Evolutionary conservation across 1,140 invertebrate genomes (phyloP), one percentile per base, ranked within the genome.

Genomic region (Diachasma alloeum): DNA sequence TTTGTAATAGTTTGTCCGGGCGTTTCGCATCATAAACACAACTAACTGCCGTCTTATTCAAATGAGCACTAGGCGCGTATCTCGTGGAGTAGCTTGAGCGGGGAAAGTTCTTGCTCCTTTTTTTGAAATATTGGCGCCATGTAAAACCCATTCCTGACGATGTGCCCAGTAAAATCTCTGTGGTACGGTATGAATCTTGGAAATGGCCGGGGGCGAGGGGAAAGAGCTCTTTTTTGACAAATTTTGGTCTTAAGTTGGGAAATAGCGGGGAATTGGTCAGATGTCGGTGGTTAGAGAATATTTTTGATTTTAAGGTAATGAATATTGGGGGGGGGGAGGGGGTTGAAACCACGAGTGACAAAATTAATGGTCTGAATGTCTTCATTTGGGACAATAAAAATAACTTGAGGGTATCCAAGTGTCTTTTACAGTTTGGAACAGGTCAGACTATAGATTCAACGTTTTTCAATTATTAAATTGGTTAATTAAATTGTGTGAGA

Each of bases 31-130:
- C 82, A 83, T 88, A 87, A 89, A 89, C 85, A 86, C 82, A 81
- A 87, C 85, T 86, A 88, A 87, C 83, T 85, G 86, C 86, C 81
- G 83, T 86, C 86, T 88, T 88, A 89, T 89, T 89, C 86, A 88
- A 88, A 88, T 87, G 86, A 85, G 44, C 75, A 13, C 75, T 59
- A n/a, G 53, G 26, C 71, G 56, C 26, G 59, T 59, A 26, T 1
- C 46, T 53, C 53, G 22, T 37, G 15, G 36, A 68, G 39, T 68
- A 15, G 66, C 31, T n/a, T 13, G 4, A 15, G 17, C 53, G 6
- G 9, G 17, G 59, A 63, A 63, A 63, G 17, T 26, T 63, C 59
- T 63, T 26, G 59, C 24, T 63, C n/a, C n/a, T 53, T 19, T 19
- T 53, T 53, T 26, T 63, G 24, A 63, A 63, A 26, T 63, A 63